phyloP scores from a whole-genome alignment of 1,140 invertebrate species.

The Hirudo medicinalis region DNA sequence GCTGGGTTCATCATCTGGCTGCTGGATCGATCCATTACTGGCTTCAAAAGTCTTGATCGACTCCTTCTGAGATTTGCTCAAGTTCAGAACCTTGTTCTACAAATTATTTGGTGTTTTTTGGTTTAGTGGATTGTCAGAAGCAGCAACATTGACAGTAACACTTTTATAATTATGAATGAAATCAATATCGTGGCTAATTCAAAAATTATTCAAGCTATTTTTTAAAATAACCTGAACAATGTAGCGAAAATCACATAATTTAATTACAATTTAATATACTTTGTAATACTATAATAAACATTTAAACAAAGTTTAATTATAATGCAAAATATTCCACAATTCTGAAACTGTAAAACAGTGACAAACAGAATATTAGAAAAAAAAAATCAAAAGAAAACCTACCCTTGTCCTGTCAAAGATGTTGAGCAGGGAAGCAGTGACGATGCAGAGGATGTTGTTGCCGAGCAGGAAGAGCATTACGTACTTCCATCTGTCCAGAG shows the following conservation, averaged over 20 bases:
- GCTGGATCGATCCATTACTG: neutral
- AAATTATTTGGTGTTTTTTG: neutral
- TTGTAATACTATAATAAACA: too few species aligned
- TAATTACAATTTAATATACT: too few species aligned
- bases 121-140: too few species aligned
- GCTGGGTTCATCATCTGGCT: neutral
- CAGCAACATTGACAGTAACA: too few species aligned
- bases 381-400: slow-evolving; percentile 16
- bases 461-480: slow-evolving; percentile 41
- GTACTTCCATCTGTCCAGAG: slow-evolving; percentile 37
- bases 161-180: too few species aligned
- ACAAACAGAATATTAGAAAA: neutral
- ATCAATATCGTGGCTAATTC: too few species aligned
- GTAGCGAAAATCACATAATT: too few species aligned
- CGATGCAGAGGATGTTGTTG: slow-evolving; percentile 37
- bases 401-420: slow-evolving; percentile 36
- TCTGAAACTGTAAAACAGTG: neutral
- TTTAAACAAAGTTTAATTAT: too few species aligned
- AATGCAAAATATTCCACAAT: too few species aligned
- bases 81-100: neutral
- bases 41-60: neutral
- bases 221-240: too few species aligned
- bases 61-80: slow-evolving; percentile 10
- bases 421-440: slow-evolving; percentile 32
- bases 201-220: too few species aligned